Evolutionary conservation across 1,140 invertebrate genomes (phyloP).

Genomic region (Aradophagus sp.): DNA sequence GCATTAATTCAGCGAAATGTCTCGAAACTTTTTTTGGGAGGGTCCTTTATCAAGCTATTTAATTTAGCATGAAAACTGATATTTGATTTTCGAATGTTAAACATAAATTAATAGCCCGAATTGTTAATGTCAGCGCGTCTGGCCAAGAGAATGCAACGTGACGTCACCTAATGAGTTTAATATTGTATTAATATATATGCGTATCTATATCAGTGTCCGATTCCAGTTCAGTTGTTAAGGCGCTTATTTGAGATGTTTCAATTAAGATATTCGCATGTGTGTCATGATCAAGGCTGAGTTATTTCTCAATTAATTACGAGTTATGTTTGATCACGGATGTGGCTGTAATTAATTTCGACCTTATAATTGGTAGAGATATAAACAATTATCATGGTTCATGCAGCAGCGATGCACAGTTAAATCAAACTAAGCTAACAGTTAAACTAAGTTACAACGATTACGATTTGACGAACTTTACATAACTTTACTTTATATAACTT

Average conservation of each 20-base stretch:
- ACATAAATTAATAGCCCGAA: too few species aligned
- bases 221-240: slow-evolving; percentile 40
- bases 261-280: slow-evolving; percentile 45
- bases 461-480: too few species aligned
- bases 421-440: too few species aligned
- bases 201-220: slow-evolving; percentile 15
- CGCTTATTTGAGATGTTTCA: slow-evolving; percentile 44
- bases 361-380: not conserved
- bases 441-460: too few species aligned
- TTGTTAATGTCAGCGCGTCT: slow-evolving; percentile 8
- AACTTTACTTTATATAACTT: too few species aligned
- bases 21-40: too few species aligned
- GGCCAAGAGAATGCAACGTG: slow-evolving; percentile 3
- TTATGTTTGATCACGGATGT: slow-evolving; percentile 19
- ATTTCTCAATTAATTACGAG: slow-evolving; percentile 39
- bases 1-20: too few species aligned
- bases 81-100: too few species aligned
- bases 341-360: slow-evolving; percentile 13
- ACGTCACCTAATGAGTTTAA: slow-evolving; percentile 28
- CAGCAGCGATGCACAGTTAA: too few species aligned
- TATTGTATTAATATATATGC: slow-evolving; percentile 26
- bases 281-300: slow-evolving; percentile 39
- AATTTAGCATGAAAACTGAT: too few species aligned
- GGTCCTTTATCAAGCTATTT: too few species aligned
- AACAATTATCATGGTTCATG: too few species aligned